A percentile compares a stretch with the other conserved stretches of the same genome.
These are phyloP conservation scores for Troglohyphantes excavatus DNA, from an alignment of 2,888 invertebrate species.

Conservation along the genomic window DNA sequence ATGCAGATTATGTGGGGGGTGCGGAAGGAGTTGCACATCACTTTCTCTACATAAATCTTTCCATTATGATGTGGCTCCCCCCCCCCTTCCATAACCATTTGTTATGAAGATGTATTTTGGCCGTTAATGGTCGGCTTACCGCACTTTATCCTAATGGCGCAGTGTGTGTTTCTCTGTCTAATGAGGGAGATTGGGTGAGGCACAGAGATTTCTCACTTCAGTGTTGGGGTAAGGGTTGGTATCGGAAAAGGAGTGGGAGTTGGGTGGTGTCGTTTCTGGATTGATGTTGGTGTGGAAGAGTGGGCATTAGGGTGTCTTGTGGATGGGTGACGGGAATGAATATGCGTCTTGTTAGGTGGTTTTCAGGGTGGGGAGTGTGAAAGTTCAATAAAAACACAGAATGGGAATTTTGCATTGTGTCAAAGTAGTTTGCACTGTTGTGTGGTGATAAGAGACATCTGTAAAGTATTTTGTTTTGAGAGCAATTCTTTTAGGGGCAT, in stretches of 20 bases:
- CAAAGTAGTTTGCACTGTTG: no score
- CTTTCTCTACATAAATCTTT: constrained; percentile 70
- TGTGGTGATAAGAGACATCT: no score
- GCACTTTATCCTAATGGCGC: constrained; percentile 72
- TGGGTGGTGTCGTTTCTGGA: neutral
- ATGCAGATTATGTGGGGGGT: constrained; percentile 71
- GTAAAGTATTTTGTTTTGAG: no score
- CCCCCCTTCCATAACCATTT: constrained; percentile 66
- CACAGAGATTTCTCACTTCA: neutral
- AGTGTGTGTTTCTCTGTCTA: constrained; percentile 58
- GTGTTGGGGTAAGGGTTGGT: neutral
- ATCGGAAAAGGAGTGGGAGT: neutral
- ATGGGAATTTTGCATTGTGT: no score
- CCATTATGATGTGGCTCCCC: constrained; percentile 74
- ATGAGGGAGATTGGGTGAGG: constrained; percentile 33
- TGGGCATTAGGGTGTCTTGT: neutral
- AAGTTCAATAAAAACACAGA: no score
- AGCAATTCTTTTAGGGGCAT: no score
- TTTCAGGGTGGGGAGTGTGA: no score
- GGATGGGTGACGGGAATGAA: neutral
- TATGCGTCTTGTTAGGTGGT: no score
- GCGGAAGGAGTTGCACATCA: constrained; percentile 37
- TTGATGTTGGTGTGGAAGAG: neutral
- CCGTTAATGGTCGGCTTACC: constrained; percentile 75
- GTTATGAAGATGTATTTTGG: constrained; percentile 76